phyloP scores from a whole-genome alignment of 2,797 vertebrate genomes.

The Halcyon chelicuti region DNA sequence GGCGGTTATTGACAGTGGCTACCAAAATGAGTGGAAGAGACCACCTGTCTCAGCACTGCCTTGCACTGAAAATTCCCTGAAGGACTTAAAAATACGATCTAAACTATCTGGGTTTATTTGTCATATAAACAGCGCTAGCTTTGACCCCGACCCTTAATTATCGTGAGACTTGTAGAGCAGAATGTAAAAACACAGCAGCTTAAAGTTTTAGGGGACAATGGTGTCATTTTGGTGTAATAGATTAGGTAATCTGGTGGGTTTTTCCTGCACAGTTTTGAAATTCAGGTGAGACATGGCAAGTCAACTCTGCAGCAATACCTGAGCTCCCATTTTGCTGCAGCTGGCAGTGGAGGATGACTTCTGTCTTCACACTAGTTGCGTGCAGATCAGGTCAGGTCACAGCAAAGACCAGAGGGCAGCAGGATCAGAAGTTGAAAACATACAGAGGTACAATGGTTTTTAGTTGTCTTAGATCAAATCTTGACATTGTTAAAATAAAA shows the following conservation, averaged over 20 bases:
- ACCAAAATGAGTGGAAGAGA: background rate
- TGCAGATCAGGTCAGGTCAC: background rate
- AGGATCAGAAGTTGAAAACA: background rate
- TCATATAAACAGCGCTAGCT: background rate
- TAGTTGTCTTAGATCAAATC: background rate
- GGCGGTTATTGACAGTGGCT: background rate
- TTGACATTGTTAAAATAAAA: background rate
- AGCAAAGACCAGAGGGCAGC: background rate
- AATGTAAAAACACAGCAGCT: background rate
- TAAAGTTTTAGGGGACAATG: fast-evolving
- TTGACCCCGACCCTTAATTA: background rate
- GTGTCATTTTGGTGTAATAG: background rate
- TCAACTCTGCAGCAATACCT: background rate
- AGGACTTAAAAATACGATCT: background rate
- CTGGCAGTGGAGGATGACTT: background rate
- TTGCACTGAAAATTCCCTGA: background rate
- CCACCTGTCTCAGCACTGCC: background rate
- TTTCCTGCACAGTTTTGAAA: background rate
- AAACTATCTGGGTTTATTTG: background rate
- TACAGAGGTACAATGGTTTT: background rate
- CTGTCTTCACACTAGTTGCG: background rate
- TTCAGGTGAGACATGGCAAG: background rate
- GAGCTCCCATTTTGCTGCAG: background rate
- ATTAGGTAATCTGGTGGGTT: background rate
- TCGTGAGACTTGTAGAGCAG: background rate